These are phyloP conservation scores for Arizona elegans DNA, from an alignment of 2,113 vertebrate species.

Conservation along the genomic window DNA sequence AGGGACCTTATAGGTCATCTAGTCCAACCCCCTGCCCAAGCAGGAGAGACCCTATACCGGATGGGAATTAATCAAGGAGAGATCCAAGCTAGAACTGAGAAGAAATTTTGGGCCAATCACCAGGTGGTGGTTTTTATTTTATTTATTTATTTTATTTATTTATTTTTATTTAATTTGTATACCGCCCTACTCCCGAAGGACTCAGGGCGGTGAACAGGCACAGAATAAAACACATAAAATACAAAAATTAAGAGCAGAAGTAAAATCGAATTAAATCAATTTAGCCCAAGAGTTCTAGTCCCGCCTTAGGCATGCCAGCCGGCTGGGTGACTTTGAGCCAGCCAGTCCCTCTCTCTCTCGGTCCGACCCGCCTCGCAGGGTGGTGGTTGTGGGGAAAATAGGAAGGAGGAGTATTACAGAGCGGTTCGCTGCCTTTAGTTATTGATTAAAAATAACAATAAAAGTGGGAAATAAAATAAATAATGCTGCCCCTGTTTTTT, in stretches of 20 bases:
- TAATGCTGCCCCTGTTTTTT: fast-evolving
- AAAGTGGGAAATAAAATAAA: neutral
- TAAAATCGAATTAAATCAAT: no score
- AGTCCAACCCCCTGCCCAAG: no score
- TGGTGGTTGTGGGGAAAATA: neutral
- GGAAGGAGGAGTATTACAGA: neutral
- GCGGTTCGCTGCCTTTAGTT: neutral
- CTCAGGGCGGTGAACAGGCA: no score
- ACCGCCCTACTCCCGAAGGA: no score
- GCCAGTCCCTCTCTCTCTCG: neutral
- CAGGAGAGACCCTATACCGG: no score
- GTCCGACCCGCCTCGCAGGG: neutral
- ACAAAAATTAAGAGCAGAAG: no score
- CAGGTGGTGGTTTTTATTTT: neutral
- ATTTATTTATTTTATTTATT: no score
- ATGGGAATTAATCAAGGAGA: no score
- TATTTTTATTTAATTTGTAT: no score
- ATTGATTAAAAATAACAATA: neutral
- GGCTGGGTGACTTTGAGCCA: neutral
- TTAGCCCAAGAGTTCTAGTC: neutral
- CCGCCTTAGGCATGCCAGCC: fast-evolving
- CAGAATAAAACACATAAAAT: no score
- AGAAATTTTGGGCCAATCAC: neutral
- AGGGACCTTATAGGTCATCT: no score
- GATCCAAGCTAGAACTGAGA: no score